Percentiles rank a stretch among this genome's conserved stretches.
phyloP scores from a whole-genome alignment of 2,113 vertebrate genomes.

The Nesogale talazaci region DNA sequence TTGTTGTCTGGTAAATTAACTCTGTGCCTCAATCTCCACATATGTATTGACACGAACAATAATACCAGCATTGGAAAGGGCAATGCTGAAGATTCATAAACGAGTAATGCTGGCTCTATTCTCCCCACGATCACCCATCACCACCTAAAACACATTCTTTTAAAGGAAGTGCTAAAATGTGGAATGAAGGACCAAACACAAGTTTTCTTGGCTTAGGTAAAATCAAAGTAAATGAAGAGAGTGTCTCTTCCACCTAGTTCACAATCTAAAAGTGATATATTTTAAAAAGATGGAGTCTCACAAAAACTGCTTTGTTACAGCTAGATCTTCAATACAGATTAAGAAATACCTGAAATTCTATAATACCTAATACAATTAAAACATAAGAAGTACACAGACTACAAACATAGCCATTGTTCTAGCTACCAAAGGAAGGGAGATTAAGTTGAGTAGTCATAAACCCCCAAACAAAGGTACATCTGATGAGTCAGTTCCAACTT shows the following conservation, averaged over 20 bases:
- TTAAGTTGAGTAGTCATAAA: no score
- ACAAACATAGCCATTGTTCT: no score
- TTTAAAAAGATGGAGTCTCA: no score
- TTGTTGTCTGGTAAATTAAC: not conserved
- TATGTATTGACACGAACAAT: not conserved
- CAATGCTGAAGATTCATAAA: conserved; percentile 13
- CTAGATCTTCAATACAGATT: not conserved
- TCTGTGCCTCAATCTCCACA: not conserved
- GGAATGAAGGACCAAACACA: not conserved
- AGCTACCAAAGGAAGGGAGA: no score
- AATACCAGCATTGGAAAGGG: not conserved
- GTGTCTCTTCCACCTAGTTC: no score
- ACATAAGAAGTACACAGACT: not conserved
- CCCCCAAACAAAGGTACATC: no score
- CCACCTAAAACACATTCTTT: not conserved
- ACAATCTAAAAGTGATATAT: no score
- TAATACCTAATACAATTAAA: not conserved
- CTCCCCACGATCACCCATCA: not conserved
- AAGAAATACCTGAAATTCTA: not conserved
- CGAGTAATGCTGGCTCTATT: not conserved
- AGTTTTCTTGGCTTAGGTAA: not conserved
- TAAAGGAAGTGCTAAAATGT: not conserved
- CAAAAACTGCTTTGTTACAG: not conserved
- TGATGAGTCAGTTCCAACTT: no score
- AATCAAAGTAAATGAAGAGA: not conserved